Conservation (phyloP, 2,113 vertebrate genomes). For the Toxotes chatareus region DNA sequence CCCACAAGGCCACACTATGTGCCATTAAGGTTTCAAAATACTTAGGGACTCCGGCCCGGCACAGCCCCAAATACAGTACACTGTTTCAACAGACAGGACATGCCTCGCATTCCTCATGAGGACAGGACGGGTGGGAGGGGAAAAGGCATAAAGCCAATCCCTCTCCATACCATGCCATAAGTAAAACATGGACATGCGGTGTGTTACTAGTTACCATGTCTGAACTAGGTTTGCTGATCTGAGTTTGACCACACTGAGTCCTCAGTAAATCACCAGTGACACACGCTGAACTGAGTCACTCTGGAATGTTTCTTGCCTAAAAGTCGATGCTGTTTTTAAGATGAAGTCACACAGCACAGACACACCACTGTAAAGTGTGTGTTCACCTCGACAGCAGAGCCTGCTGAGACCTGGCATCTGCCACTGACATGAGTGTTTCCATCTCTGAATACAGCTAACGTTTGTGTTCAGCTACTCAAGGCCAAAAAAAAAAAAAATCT, state of each 20-base stretch:
- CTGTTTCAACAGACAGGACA: constrained; percentile 73
- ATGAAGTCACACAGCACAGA: neutral
- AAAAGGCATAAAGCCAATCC: constrained; percentile 3
- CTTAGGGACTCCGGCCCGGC: constrained; percentile 24
- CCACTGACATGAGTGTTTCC: constrained; percentile 24
- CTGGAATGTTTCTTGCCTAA: neutral
- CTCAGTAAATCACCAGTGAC: neutral
- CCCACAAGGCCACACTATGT: neutral
- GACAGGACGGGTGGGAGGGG: constrained; percentile 41
- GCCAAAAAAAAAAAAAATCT: neutral
- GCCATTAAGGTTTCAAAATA: constrained; percentile 20
- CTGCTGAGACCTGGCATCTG: constrained; percentile 3
- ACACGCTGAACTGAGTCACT: neutral
- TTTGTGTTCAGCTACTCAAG: neutral
- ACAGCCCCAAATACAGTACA: constrained; percentile 40
- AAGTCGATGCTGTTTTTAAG: neutral
- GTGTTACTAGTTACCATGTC: neutral
- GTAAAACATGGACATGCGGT: neutral
- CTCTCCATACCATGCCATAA: constrained; percentile 3
- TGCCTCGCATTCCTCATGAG: constrained; percentile 76
- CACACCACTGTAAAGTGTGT: neutral
- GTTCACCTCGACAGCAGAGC: constrained; percentile 5
- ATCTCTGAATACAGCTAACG: neutral
- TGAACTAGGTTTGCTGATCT: neutral
- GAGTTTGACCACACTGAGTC: neutral